Conservation (phyloP, 2,888 invertebrate genomes). For the Amiota minor region DNA sequence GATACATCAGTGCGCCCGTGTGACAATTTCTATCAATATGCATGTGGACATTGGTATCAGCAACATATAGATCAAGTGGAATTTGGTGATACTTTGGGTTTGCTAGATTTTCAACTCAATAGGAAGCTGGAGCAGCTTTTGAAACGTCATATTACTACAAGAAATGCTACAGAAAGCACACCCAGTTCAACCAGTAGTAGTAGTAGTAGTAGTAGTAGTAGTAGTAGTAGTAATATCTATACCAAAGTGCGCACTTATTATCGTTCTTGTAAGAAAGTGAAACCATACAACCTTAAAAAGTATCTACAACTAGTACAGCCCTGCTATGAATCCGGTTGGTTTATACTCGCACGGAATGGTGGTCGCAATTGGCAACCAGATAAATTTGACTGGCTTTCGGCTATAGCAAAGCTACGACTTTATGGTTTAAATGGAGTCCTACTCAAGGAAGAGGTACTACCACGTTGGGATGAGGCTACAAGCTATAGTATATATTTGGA, state of each 20-base stretch:
- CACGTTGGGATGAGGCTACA: slow-evolving; percentile 68
- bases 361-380: slow-evolving; percentile 60
- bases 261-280: slow-evolving; percentile 66
- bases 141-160: slow-evolving; percentile 41
- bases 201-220: slow-evolving; percentile 43
- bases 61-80: slow-evolving; percentile 61
- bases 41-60: slow-evolving; percentile 70
- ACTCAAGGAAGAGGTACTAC: slow-evolving; percentile 66
- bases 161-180: neutral
- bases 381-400: slow-evolving; percentile 63
- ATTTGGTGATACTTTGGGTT: slow-evolving; percentile 63
- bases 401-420: slow-evolving; percentile 62
- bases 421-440: slow-evolving; percentile 67
- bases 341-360: slow-evolving; percentile 50
- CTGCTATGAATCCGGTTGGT: slow-evolving; percentile 49
- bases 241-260: slow-evolving; percentile 64
- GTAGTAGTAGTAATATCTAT: slow-evolving; percentile 39
- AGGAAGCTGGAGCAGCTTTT: slow-evolving; percentile 62
- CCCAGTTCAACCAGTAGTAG: slow-evolving; percentile 35
- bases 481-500: slow-evolving; percentile 67
- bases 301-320: slow-evolving; percentile 65
- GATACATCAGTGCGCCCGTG: slow-evolving; percentile 65
- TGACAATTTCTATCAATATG: slow-evolving; percentile 70
- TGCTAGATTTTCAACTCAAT: slow-evolving; percentile 64
- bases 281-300: slow-evolving; percentile 65